A percentile compares a stretch with the other conserved stretches of the same genome.
Conservation (phyloP, 37 sponge, comb jelly and placozoan genomes). For the Ianthella basta region DNA sequence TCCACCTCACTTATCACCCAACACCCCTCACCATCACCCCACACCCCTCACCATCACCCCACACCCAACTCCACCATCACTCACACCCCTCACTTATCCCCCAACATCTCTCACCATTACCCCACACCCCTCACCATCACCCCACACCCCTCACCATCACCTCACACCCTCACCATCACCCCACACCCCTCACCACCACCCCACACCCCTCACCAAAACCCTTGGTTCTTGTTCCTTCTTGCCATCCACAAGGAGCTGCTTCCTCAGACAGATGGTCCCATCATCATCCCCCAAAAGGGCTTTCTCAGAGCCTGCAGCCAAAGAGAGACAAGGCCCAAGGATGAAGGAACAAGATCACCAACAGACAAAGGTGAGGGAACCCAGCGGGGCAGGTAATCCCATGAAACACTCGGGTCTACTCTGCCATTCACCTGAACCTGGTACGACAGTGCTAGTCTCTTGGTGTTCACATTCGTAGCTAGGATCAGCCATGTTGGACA, state of each 20-base stretch:
- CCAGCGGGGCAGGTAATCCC: no score
- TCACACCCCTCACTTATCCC: neutral
- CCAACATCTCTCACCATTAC: neutral
- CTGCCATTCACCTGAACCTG: no score
- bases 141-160: neutral
- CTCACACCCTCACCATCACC: conserved; percentile 47
- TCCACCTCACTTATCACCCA: neutral
- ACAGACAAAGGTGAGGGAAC: no score
- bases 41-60: no score
- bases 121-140: neutral
- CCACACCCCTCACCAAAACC: conserved; percentile 46
- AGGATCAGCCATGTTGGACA: no score
- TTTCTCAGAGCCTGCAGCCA: conserved; percentile 51
- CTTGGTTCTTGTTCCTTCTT: conserved; percentile 82
- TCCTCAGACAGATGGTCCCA: conserved; percentile 51
- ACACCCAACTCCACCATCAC: no score
- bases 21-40: no score
- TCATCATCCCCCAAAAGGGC: conserved; percentile 30
- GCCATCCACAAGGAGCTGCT: conserved; percentile 57
- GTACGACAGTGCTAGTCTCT: no score
- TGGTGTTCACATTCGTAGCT: no score
- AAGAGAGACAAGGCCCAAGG: neutral
- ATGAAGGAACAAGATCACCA: neutral
- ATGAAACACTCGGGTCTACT: no score
- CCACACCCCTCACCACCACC: neutral